Evolutionary conservation across 2,113 vertebrate species (phyloP).

Genomic region (Oxyruncus cristatus): DNA sequence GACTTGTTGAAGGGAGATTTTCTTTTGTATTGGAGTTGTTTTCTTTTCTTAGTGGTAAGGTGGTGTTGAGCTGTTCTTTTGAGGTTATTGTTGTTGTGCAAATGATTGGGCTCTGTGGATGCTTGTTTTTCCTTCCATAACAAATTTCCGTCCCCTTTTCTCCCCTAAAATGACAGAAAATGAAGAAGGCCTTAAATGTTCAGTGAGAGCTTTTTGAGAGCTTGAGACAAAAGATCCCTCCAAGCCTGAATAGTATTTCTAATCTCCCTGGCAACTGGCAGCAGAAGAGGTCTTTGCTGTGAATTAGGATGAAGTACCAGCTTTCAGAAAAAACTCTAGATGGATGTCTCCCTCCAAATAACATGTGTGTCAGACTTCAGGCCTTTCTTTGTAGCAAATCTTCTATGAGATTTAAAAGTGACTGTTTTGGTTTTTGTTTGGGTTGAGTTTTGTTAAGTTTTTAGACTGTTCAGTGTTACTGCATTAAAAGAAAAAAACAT

Average conservation of each 20-base stretch:
- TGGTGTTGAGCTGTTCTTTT: background rate
- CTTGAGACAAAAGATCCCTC: constrained; percentile 62
- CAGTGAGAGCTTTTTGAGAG: constrained; percentile 35
- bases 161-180: constrained; percentile 21
- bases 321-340: constrained; percentile 7
- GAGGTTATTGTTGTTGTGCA: background rate
- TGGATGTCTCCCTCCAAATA: background rate
- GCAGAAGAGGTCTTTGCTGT: constrained; percentile 14
- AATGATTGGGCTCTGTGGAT: background rate
- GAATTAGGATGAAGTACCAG: constrained; percentile 26
- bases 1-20: constrained; percentile 4
- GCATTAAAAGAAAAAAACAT: background rate
- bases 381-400: background rate
- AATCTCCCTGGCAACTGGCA: constrained; percentile 61
- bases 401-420: background rate
- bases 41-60: background rate
- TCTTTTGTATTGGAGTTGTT: background rate
- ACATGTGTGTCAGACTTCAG: background rate
- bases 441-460: background rate
- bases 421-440: background rate
- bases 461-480: background rate
- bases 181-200: constrained; percentile 42
- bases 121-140: constrained; percentile 23
- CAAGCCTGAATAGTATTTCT: constrained; percentile 55
- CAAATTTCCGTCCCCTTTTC: constrained; percentile 10